Conservation (phyloP, 2,888 invertebrate genomes). For the Loripinus fragilis region DNA sequence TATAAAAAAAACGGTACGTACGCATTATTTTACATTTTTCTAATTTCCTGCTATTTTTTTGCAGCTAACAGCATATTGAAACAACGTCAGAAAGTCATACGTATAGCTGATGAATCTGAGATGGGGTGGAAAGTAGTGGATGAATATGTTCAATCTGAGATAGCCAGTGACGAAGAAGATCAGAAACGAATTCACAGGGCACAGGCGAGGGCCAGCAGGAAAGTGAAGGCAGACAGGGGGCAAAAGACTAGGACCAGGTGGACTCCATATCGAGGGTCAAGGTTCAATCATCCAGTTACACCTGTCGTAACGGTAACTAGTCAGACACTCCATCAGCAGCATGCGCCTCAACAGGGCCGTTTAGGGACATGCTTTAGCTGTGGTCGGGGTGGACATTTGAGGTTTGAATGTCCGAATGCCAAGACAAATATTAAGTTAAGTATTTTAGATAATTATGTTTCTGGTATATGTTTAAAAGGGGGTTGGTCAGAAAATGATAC, state of each 20-base stretch:
- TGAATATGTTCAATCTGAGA: background rate
- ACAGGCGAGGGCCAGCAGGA: background rate
- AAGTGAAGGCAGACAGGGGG: background rate
- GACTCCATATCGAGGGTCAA: background rate
- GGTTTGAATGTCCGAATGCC: background rate
- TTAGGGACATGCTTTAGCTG: background rate
- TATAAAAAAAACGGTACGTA: no score
- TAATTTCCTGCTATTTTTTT: no score
- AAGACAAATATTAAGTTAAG: background rate
- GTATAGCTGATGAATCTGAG: background rate
- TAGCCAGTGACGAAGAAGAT: background rate
- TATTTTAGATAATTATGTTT: background rate
- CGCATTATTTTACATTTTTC: no score
- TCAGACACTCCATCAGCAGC: background rate
- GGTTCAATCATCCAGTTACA: background rate
- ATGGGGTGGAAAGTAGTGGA: background rate
- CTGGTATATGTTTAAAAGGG: no score
- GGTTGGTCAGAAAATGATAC: background rate
- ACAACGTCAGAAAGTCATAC: background rate
- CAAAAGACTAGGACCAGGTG: background rate
- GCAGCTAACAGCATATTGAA: background rate
- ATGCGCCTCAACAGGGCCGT: background rate
- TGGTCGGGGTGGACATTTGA: background rate
- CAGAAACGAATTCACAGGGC: background rate
- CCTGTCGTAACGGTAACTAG: background rate